Base-by-base conservation (phyloP, 1,140 invertebrate species). In the Eufriesea mexicana region DNA sequence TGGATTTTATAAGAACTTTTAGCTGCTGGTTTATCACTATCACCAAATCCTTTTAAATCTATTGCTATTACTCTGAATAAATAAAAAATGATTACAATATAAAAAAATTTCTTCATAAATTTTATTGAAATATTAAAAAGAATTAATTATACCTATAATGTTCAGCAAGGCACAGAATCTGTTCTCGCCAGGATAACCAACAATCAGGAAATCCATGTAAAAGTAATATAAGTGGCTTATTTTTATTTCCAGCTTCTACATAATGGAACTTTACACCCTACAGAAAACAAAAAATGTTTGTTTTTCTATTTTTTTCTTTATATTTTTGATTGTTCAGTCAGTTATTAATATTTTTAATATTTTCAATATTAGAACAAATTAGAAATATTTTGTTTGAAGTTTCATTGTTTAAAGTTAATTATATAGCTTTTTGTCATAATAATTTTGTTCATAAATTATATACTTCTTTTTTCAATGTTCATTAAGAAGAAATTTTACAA, bases 191-290 rank as follows among this genome's bases (percentile, higher is more conserved):
- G 47, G 96, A 95, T 47, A 96, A 89, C 96, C 97, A 97, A 90
- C 96, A 97, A 85, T 97, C 97, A 10, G 97, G 97, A 92, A 97
- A 97, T 57, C 97, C 97, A 91, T 97, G 97, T 8, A 97, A 91
- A 8, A 97, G 93, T 49, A 97, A 90, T 47, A 97, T 84, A 10
- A 97, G 91, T 16, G 96, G 96, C 79, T 95, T 95, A 42, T 93
- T 91, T 73, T 92, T 91, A 62, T 94, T 84, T 28, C 97, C 97
- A 23, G 95, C 92, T 92, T 97, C 96, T 5, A 97, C 96, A 90
- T 97, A 97, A 94, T 97, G 97, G 47, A 97, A 95, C 93, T 97
- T 97, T 23, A 96, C 94, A 45, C 95, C 95, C 96, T 97, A 88
- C 82, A 89, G 80, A 25, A 73, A 74, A 76, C 83, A 72, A 59